Evolutionary conservation across 2,888 invertebrate species (phyloP).

Genomic region (Cabera pusaria): DNA sequence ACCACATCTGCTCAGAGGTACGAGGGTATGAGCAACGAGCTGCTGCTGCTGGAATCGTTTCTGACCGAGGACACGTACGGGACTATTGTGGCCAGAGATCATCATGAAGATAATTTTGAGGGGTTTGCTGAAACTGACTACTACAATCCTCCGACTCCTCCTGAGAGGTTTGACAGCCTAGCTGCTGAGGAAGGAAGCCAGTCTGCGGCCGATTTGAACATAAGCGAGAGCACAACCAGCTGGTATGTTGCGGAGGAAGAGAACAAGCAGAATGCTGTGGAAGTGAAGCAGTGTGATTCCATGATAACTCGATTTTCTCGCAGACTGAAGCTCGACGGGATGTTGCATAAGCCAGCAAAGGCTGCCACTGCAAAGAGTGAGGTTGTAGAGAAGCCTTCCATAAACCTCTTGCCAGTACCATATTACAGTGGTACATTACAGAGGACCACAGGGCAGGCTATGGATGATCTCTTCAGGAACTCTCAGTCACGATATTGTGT

Average conservation of each 20-base stretch:
- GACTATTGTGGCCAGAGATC: constrained; percentile 76
- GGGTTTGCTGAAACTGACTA: constrained; percentile 68
- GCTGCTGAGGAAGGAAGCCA: constrained; percentile 45
- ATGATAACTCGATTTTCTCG: constrained; percentile 68
- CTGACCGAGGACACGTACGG: constrained; percentile 88
- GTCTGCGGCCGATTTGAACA: constrained; percentile 8
- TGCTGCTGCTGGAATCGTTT: constrained; percentile 86
- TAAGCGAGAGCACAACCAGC: constrained; percentile 67
- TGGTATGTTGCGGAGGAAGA: constrained; percentile 60
- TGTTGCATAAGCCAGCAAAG: constrained; percentile 59
- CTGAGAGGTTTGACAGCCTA: constrained; percentile 85
- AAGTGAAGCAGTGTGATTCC: constrained; percentile 48
- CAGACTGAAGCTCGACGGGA: constrained; percentile 77
- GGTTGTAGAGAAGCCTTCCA: constrained; percentile 76
- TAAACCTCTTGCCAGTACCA: constrained; percentile 68
- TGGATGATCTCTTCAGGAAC: constrained; percentile 89
- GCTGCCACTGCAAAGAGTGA: constrained; percentile 45
- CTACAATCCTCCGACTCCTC: constrained; percentile 84
- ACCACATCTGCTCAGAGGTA: constrained; percentile 46
- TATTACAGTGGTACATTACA: constrained; percentile 85
- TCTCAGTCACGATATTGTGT: constrained; percentile 89
- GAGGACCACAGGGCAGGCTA: constrained; percentile 79
- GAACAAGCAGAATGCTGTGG: constrained; percentile 36
- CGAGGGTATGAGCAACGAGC: constrained; percentile 83
- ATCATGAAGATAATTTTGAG: constrained; percentile 57